Conservation (phyloP, 2,797 vertebrate genomes). For the Triplophysa yarkandensis region DNA sequence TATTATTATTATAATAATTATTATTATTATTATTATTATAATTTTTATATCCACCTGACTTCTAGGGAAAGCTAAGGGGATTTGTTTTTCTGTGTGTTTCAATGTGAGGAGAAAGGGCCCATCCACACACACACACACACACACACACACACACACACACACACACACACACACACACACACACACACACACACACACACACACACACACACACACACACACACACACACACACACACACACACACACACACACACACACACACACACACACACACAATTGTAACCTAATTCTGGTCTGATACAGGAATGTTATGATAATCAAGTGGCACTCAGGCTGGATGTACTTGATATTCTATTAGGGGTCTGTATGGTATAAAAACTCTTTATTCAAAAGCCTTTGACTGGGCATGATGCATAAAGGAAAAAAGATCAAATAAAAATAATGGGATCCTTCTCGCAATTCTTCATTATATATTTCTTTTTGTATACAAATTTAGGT, state of each 20-base stretch:
- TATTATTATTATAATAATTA: too few species aligned
- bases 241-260: slow-evolving; percentile 18
- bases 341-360: slow-evolving; percentile 13
- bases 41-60: too few species aligned
- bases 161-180: too few species aligned
- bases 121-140: too few species aligned
- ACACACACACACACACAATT: slow-evolving; percentile 13
- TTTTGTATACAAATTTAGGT: too few species aligned
- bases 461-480: too few species aligned
- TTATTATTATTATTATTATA: too few species aligned
- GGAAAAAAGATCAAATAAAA: neutral
- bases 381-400: neutral
- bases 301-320: slow-evolving; percentile 49
- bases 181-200: too few species aligned
- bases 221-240: too few species aligned
- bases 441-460: too few species aligned
- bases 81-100: neutral
- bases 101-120: neutral
- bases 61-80: neutral
- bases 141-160: too few species aligned
- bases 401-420: neutral
- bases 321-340: slow-evolving; percentile 28
- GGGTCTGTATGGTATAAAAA: slow-evolving; percentile 29
- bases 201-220: too few species aligned
- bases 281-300: slow-evolving; percentile 27